Evolutionary conservation across 2,888 invertebrate genomes (phyloP), one percentile per base, ranked within the genome.

Genomic region (Ornithoptera priamus): DNA sequence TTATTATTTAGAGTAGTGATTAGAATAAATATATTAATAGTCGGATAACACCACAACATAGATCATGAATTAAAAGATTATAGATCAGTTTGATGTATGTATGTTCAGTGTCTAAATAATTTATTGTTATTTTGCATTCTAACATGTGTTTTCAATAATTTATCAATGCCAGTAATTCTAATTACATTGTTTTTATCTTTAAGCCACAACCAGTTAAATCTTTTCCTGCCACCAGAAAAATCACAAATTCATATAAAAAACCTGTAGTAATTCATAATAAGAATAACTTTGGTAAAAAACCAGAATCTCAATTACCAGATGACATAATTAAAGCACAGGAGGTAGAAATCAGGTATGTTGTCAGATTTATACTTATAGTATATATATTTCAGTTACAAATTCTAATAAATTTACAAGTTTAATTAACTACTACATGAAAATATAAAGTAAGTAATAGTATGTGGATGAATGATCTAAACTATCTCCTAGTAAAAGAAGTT

Each of bases 271-370:
- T 63, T 53, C 64, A 73, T 36, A 71, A 74, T 70, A 67, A 72
- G 12, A 80, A 77, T 75, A 70, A 71, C 57, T 80, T 75, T 69
- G 77, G 71, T 57, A 80, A 77, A 72, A 76, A 74, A 53, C 73
- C 74, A 69, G 74, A 75, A 39, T 58, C 69, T 72, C 82, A 83
- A 78, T 72, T 78, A 62, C 80, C 82, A 67, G 82, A 84, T 75
- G 91, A 92, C 75, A 75, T 90, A 61, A 82, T 91, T 62, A 88
- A 88, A 77, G 83, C 87, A 50, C 91, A 91, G 75, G 88, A 91
- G 80, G 90, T 88, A 63, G 92, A 92, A 86, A 90, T 92, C 73
- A 86, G 90, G 92, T 91, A 83, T 53, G 0, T 22, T 57, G 20
- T 18, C 12, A 20, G 50, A 17, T 50, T 50, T 50, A 50, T 50